Conservation (phyloP, 2,888 invertebrate genomes). For the Drosophila dives region DNA sequence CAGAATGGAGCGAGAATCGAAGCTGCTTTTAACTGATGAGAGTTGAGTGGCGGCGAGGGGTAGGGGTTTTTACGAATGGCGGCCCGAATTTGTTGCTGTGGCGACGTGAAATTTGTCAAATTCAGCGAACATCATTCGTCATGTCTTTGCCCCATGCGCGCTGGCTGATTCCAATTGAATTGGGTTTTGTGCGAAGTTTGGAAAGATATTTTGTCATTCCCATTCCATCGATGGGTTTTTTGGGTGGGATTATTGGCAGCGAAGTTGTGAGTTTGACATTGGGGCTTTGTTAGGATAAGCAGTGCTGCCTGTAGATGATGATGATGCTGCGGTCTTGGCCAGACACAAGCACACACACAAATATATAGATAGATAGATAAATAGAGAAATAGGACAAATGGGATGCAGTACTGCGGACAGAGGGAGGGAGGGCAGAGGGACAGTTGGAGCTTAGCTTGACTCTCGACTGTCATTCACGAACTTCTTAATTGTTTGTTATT, state of each 20-base stretch:
- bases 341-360: not conserved
- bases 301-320: slow-evolving; percentile 29
- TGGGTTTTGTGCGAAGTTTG: slow-evolving; percentile 19
- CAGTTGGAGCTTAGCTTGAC: slow-evolving; percentile 44
- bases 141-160: slow-evolving; percentile 43
- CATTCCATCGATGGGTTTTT: not conserved
- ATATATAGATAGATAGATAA: slow-evolving; percentile 1
- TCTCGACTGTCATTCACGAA: slow-evolving; percentile 57
- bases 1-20: slow-evolving; percentile 13
- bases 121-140: slow-evolving; percentile 71
- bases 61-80: not conserved
- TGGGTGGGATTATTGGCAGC: slow-evolving; percentile 53
- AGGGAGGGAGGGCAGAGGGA: not conserved
- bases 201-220: slow-evolving; percentile 12
- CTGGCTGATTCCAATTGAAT: slow-evolving; percentile 54
- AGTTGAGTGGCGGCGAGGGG: not conserved
- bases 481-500: slow-evolving; percentile 76
- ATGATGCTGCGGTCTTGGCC: slow-evolving; percentile 36
- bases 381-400: not conserved
- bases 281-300: slow-evolving; percentile 45
- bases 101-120: slow-evolving; percentile 61
- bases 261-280: slow-evolving; percentile 47
- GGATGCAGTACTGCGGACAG: not conserved
- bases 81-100: slow-evolving; percentile 45
- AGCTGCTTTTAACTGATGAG: slow-evolving; percentile 14